phyloP scores from a whole-genome alignment of 2,888 invertebrate species.

The Callyntrura guangdongensis region DNA sequence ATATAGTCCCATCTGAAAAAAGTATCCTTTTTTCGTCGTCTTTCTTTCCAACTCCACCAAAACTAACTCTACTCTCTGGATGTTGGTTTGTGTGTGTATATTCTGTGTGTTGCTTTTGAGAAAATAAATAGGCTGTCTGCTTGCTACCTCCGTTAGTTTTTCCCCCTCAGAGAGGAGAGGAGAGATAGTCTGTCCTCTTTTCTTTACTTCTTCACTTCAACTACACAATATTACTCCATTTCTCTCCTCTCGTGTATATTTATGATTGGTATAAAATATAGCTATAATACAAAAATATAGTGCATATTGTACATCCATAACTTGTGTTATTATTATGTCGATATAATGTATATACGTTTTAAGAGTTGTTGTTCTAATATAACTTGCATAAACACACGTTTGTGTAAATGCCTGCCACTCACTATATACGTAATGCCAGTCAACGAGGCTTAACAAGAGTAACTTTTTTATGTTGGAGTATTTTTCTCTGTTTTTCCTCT shows the following conservation, averaged over 20 bases:
- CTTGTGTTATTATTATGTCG: neutral
- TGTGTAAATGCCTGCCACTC: neutral
- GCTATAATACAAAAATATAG: neutral
- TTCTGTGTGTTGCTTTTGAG: slow-evolving; percentile 72
- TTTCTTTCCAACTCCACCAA: slow-evolving; percentile 26
- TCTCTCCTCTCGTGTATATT: slow-evolving; percentile 13
- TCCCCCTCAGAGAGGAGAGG: slow-evolving; percentile 36
- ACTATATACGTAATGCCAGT: neutral
- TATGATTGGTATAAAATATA: slow-evolving; percentile 3
- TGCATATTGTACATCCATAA: neutral
- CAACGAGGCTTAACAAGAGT: slow-evolving; percentile 27
- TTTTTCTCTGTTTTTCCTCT: slow-evolving; percentile 53
- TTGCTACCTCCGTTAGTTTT: slow-evolving; percentile 16
- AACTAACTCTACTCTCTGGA: slow-evolving; percentile 19
- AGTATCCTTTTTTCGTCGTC: slow-evolving; percentile 41
- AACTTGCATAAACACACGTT: slow-evolving; percentile 6
- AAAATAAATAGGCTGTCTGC: slow-evolving; percentile 80
- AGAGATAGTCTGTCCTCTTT: slow-evolving; percentile 8
- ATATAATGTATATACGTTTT: neutral
- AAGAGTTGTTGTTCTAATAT: neutral
- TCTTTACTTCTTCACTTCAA: slow-evolving; percentile 39
- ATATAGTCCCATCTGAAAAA: slow-evolving; percentile 9
- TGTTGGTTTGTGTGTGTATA: slow-evolving; percentile 34
- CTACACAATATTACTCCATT: slow-evolving; percentile 38
- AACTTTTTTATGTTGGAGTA: slow-evolving; percentile 49